Evolutionary conservation across 1,140 invertebrate genomes (phyloP), one percentile per base, ranked within the genome.

Genomic region (Semibalanus balanoides): DNA sequence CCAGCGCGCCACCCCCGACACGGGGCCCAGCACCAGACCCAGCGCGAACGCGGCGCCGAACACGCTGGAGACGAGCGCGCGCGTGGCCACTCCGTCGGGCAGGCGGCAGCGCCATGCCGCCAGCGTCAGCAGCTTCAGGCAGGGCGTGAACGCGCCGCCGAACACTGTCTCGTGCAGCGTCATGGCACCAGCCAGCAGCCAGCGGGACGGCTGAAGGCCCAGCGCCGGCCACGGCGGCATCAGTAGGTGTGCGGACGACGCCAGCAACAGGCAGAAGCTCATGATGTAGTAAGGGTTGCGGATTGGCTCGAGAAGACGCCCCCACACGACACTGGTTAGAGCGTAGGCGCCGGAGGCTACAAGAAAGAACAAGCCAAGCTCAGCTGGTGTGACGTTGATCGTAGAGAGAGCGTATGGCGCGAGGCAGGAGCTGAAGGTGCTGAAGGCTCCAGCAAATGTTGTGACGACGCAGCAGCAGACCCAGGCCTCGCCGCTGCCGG

Each of bases 401-500:
- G 51, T 25, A 19, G 9, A 7, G 14, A 1, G 9, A 25, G 51
- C 51, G 51, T 64, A 64, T 1, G 11, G 51, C 51, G 51, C 11
- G 14, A 64, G 9, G 22, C 51, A 19, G 14, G 51, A 64, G 51
- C 22, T 25, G 51, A 64, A 19, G 14, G 51, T 64, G 51, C 51
- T 25, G 22, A 25, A 64, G 9, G 14, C 51, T 7, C 14, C 51
- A 1, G 9, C 9, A 19, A 14, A 25, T 19, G 22, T 19, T 7
- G 17, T 17, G 5, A 64, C 51, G 14, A 64, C 22, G 51, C 7
- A 7, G 1, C 11, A 25, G 51, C 51, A 64, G 51, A 64, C 87
- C 14, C 88, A 87, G 86, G 88, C 87, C 77, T 86, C 88, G 84
- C 79, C 89, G 87, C 7, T 88, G 78, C 3, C 87, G 88, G 22